Conservation (phyloP, 2,888 invertebrate genomes). For the Cryptocephalus moraei region DNA sequence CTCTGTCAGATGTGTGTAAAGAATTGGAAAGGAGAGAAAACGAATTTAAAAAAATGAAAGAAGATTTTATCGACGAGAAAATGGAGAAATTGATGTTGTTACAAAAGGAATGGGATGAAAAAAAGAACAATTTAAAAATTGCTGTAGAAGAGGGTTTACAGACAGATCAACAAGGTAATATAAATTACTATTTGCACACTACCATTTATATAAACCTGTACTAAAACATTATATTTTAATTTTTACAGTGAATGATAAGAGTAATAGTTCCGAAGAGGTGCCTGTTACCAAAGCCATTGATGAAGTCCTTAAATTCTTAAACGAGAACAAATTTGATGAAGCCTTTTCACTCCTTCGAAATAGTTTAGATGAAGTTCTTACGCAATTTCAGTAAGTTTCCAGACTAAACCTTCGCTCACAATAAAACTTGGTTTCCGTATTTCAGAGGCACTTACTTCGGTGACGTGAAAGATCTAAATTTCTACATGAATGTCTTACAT, state of each 20-base stretch:
- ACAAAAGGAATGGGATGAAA: conserved; percentile 42
- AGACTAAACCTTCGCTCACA: background rate
- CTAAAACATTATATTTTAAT: too few relatives aligned
- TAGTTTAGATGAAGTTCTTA: background rate
- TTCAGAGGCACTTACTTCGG: background rate
- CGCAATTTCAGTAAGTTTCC: conserved; percentile 6
- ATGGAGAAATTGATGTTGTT: conserved; percentile 36
- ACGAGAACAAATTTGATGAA: conserved; percentile 43
- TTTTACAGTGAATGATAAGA: too few relatives aligned
- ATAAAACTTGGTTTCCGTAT: background rate
- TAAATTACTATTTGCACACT: too few relatives aligned
- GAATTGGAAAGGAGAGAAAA: conserved; percentile 48
- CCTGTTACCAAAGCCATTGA: conserved; percentile 12
- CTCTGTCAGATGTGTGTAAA: conserved; percentile 41
- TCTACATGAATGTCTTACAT: conserved; percentile 9
- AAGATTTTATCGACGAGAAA: conserved; percentile 53
- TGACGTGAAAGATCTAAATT: conserved; percentile 1
- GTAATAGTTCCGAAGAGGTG: background rate
- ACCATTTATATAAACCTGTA: too few relatives aligned
- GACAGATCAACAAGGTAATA: conserved; percentile 13
- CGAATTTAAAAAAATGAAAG: conserved; percentile 22
- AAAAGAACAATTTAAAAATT: conserved; percentile 41
- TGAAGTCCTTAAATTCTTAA: conserved; percentile 29
- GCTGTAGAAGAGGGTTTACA: conserved; percentile 37
- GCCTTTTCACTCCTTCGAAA: conserved; percentile 33